Conservation (phyloP, 2,888 invertebrate genomes). For the Lochmaea capreae region DNA sequence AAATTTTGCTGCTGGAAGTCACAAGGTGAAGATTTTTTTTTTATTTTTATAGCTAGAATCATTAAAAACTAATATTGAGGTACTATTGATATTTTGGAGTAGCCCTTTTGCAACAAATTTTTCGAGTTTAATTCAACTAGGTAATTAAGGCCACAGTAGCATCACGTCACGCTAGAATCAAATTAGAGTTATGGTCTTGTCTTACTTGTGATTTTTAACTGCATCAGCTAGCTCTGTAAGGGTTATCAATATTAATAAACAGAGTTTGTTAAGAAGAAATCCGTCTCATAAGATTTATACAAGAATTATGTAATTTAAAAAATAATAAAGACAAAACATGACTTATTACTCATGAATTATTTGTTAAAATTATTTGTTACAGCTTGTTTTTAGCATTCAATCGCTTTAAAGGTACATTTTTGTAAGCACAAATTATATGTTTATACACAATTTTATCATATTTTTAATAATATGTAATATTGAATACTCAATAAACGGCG, state of each 20-base stretch:
- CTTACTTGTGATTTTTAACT: slow-evolving; percentile 2
- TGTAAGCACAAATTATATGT: slow-evolving; percentile 65
- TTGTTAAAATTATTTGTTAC: slow-evolving; percentile 53
- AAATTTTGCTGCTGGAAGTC: background rate
- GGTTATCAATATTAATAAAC: slow-evolving; percentile 37
- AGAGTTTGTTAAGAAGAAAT: slow-evolving; percentile 44
- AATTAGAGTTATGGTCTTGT: background rate
- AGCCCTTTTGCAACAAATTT: no score
- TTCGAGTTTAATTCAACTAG: no score
- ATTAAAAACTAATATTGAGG: no score
- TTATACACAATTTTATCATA: slow-evolving; percentile 66
- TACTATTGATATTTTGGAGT: no score
- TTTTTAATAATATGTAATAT: slow-evolving; percentile 63
- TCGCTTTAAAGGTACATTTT: slow-evolving; percentile 60
- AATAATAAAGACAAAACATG: slow-evolving; percentile 41
- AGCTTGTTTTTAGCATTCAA: slow-evolving; percentile 54
- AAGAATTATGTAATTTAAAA: slow-evolving; percentile 33
- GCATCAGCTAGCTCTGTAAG: background rate
- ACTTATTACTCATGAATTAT: slow-evolving; percentile 45
- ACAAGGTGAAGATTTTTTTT: background rate
- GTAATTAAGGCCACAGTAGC: no score
- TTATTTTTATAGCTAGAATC: background rate
- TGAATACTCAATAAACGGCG: slow-evolving; percentile 50
- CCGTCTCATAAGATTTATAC: slow-evolving; percentile 47
- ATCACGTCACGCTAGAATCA: no score